These are phyloP conservation scores for Muntiacus muntjak DNA, from an alignment of 2,113 vertebrate genomes.

Conservation along the genomic window DNA sequence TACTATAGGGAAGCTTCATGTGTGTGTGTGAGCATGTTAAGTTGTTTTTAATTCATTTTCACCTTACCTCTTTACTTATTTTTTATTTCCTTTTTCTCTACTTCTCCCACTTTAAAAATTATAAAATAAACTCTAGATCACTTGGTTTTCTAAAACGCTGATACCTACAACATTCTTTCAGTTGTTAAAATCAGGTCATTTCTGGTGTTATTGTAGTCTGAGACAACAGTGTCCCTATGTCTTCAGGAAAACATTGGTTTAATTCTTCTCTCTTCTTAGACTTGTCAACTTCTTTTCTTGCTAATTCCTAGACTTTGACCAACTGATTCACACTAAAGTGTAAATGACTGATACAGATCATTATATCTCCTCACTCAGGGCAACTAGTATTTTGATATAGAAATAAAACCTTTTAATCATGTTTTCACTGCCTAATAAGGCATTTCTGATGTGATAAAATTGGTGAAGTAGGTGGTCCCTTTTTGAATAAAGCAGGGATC, in stretches of 20 bases:
- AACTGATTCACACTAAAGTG: not conserved
- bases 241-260: not conserved
- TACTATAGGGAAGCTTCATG: not conserved
- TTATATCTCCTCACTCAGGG: not conserved
- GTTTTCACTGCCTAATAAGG: not conserved
- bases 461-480: not conserved
- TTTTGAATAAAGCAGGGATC: not conserved
- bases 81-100: not conserved
- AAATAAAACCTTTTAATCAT: not conserved
- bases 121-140: not conserved
- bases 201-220: not conserved
- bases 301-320: not conserved
- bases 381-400: not conserved
- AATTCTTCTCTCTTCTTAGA: not conserved
- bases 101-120: not conserved
- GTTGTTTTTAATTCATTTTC: not conserved
- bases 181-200: not conserved
- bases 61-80: not conserved
- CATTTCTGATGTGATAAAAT: not conserved
- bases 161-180: not conserved
- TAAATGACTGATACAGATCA: not conserved
- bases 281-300: not conserved
- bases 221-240: rapidly evolving
- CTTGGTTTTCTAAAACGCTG: not conserved
- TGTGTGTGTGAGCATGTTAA: not conserved